Conservation (phyloP, 2,113 vertebrate species). For the Todiramphus saurophagus region DNA sequence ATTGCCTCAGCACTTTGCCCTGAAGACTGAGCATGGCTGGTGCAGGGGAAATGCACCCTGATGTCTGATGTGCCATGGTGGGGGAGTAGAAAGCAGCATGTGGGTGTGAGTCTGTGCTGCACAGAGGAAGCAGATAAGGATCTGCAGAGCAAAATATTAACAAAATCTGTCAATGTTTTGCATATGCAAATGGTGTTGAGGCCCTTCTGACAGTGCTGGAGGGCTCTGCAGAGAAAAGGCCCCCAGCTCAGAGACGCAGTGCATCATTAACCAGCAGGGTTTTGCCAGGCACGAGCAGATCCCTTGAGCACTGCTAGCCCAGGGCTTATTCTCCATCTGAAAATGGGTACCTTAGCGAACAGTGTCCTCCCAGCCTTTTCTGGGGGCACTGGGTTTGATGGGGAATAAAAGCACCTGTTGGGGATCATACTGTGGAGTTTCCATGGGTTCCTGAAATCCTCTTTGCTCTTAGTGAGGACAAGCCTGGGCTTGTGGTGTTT, state of each 20-base stretch:
- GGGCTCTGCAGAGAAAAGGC: background rate
- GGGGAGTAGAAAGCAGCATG: background rate
- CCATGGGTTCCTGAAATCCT: background rate
- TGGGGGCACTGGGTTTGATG: background rate
- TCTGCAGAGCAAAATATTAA: background rate
- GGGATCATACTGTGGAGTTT: background rate
- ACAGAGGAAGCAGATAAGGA: background rate
- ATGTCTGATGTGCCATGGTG: background rate
- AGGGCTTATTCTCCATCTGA: background rate
- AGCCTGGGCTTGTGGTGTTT: background rate
- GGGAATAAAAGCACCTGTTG: background rate
- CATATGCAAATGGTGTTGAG: background rate
- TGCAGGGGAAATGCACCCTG: background rate
- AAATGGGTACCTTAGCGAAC: background rate
- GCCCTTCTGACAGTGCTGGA: background rate
- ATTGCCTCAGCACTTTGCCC: background rate
- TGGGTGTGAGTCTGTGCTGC: background rate
- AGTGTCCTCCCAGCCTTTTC: background rate
- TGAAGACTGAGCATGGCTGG: background rate
- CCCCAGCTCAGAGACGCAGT: background rate
- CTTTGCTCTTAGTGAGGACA: background rate
- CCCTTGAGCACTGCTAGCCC: background rate
- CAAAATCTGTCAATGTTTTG: background rate
- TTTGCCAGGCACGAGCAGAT: background rate
- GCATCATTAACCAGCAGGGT: background rate